Evolutionary conservation across 2,113 vertebrate species (phyloP), one percentile per base, ranked within the genome.

Genomic region (human (Homo sapiens)): DNA sequence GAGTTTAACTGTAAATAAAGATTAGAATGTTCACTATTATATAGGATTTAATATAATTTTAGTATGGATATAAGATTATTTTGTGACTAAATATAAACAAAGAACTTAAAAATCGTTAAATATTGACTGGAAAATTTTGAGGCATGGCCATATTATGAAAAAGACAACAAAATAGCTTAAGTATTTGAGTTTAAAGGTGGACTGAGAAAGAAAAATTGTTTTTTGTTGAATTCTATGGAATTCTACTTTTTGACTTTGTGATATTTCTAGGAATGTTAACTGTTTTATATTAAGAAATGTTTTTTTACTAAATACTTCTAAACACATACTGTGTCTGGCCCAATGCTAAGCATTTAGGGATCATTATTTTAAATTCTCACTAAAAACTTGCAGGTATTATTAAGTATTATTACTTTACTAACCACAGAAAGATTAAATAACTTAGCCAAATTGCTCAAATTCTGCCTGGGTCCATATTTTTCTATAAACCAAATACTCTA

Each of bases 351-450:
- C 27, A 72, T 84, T 79, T 80, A 84, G 93, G 32, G 43, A 59
- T 55, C 5, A 55, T 64, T 94, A 50, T 83, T n/a, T 90, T 95
- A 43, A 93, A 83, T 80, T 94, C 45, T 70, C 6, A 91, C 75
- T 81, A 83, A 88, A 94, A 64, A 18, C 8, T n/a, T 83, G 4
- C 11, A 80, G n/a, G 23, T 68, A 50, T 87, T 93, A 64, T 85
- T 84, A 50, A 11, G 12, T 45, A 84, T 86, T 61, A 95, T 43
- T 72, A 64, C n/a, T 16, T 93, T 93, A 86, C 94, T 66, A 8
- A 80, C 96, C 27, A 52, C 9, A 84, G 40, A 70, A 81, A 92
- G 35, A 25, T 72, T 78, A 64, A 93, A 27, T 92, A 93, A 85
- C 50, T 95, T 87, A 16, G 57, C 27, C 9, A 89, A 85, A 93